A percentile compares a stretch with the other conserved stretches of the same genome.
Evolutionary conservation across 2,113 vertebrate genomes (phyloP).

Genomic region (Vombatus ursinus): DNA sequence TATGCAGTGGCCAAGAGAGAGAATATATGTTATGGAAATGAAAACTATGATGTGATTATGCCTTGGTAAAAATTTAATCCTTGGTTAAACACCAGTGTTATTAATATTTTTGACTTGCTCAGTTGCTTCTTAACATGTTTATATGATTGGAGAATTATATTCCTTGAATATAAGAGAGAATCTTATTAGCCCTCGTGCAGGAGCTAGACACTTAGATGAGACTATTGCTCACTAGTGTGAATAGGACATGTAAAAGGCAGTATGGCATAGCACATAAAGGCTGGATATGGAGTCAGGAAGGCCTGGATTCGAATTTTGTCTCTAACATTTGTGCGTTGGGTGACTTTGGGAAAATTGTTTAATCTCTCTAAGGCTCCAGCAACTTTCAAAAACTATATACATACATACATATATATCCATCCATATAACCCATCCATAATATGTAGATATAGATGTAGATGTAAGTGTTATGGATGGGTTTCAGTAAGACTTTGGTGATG

Average conservation of each 20-base stretch:
- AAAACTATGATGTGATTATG: conserved; percentile 75
- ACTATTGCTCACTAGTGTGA: not conserved
- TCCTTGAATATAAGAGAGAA: conserved; percentile 56
- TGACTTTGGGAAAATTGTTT: not conserved
- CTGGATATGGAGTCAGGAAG: not conserved
- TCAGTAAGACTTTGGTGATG: not conserved
- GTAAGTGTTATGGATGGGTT: not conserved
- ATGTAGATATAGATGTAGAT: not conserved
- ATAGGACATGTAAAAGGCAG: not conserved
- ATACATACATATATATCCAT: too few relatives aligned
- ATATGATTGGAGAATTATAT: conserved; percentile 72
- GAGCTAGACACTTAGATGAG: not conserved
- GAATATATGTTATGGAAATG: conserved; percentile 66
- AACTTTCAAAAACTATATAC: too few relatives aligned
- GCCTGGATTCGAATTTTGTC: not conserved
- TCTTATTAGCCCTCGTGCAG: conserved; percentile 52
- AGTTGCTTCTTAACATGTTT: conserved; percentile 74
- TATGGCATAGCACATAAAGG: not conserved
- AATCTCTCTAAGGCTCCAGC: not conserved
- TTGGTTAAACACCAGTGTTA: conserved; percentile 76
- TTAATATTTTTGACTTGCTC: conserved; percentile 76
- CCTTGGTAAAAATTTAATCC: conserved; percentile 69
- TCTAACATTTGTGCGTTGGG: not conserved
- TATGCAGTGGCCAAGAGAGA: conserved; percentile 52
- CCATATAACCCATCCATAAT: not conserved